Evolutionary conservation across 2,797 vertebrate genomes (phyloP).

Genomic region (Lagodon rhomboides): DNA sequence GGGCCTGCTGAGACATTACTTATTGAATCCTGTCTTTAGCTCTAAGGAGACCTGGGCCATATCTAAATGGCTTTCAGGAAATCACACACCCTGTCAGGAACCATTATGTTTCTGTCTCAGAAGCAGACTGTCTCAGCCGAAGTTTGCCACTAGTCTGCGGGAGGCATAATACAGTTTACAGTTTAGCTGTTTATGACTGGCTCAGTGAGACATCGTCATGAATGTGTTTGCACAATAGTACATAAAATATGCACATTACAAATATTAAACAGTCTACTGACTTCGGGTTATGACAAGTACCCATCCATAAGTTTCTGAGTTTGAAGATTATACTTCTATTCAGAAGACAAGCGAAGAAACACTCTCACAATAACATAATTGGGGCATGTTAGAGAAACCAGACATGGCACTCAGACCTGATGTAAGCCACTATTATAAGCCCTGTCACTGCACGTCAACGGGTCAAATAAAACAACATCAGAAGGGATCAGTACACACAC

Average conservation of each 20-base stretch:
- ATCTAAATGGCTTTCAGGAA: slow-evolving; percentile 78
- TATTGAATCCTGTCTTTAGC: slow-evolving; percentile 79
- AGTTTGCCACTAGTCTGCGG: slow-evolving; percentile 44
- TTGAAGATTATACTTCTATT: background rate
- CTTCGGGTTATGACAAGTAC: background rate
- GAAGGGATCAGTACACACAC: slow-evolving; percentile 11
- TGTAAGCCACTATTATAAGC: background rate
- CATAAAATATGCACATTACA: slow-evolving; percentile 10
- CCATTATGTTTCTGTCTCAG: slow-evolving; percentile 59
- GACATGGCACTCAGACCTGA: background rate
- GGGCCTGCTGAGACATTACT: slow-evolving; percentile 74
- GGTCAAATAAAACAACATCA: slow-evolving; percentile 22
- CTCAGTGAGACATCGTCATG: background rate
- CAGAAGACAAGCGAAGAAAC: slow-evolving; percentile 2
- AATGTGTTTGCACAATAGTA: slow-evolving; percentile 17
- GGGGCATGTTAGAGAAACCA: slow-evolving; percentile 7
- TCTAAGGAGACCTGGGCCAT: slow-evolving; percentile 62
- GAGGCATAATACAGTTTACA: slow-evolving; percentile 14
- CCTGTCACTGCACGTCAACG: slow-evolving; percentile 18
- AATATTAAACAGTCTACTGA: background rate
- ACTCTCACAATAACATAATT: slow-evolving; percentile 6
- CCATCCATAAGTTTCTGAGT: background rate
- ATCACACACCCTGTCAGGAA: slow-evolving; percentile 77
- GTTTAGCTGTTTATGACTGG: slow-evolving; percentile 19
- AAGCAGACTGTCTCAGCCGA: slow-evolving; percentile 46